Percentiles rank a stretch among this genome's conserved stretches.
Evolutionary conservation across 2,113 vertebrate genomes (phyloP).

Genomic region (Leiothrix lutea): DNA sequence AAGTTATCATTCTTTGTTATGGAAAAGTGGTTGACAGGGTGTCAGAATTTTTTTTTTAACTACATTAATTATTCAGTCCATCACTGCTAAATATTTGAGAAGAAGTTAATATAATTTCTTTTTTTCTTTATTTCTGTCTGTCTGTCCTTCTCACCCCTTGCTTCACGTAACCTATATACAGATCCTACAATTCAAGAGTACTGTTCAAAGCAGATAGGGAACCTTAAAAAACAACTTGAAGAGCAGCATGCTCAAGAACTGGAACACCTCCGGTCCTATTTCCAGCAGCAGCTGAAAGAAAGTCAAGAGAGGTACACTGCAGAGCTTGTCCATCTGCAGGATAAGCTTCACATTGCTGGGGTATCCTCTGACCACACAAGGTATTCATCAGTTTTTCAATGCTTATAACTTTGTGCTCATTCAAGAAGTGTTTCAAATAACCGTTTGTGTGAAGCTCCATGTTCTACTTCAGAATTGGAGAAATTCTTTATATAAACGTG

Average conservation of each 20-base stretch:
- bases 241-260: constrained; percentile 79
- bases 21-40: not conserved
- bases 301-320: constrained; percentile 73
- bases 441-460: rapidly evolving
- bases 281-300: constrained; percentile 81
- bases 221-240: constrained; percentile 76
- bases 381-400: constrained; percentile 60
- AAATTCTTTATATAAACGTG: not conserved
- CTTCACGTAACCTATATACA: not conserved
- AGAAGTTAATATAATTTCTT: not conserved
- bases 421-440: not conserved
- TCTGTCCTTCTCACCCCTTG: rapidly evolving
- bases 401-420: not conserved
- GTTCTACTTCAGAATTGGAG: not conserved
- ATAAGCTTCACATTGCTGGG: constrained; percentile 72
- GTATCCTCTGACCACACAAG: constrained; percentile 61
- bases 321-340: constrained; percentile 79
- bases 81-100: not conserved
- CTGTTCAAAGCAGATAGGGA: constrained; percentile 47
- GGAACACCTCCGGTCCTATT: constrained; percentile 75
- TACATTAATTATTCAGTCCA: not conserved
- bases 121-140: not conserved
- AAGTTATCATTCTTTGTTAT: not conserved
- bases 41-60: not conserved
- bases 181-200: constrained; percentile 13